Base-by-base conservation (phyloP, 2,888 invertebrate genomes). In the Lomographa bimaculata region DNA sequence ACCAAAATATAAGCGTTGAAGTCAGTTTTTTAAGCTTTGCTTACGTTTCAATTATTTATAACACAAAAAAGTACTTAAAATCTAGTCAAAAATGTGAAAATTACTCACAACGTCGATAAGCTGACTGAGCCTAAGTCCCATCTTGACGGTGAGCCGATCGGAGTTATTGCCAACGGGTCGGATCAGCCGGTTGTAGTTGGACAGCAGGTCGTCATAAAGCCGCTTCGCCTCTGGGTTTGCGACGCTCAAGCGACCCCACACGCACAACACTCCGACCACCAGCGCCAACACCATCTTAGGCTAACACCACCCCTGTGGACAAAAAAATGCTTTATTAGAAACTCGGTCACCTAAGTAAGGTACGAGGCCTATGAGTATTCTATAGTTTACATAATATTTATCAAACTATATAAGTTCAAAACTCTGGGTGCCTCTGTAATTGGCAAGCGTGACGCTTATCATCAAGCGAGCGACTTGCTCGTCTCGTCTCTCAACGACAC, bases 81-180 rank as follows among this genome's bases (percentile, higher is more conserved):
- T 2, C 14, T 14, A 14, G 4, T 2, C 4, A 14, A 41, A 35
- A 41, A 34, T 18, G 6, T 23, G 21, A 26, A 19, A 35, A 18
- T 32, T 89, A 95, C 95, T 95, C 79, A 96, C 96, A 91, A 97
- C 96, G 90, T 97, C 96, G 81, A 97, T 97, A 77, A 97, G 93
- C 89, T 97, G 96, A 75, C 96, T 96, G 61, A 96, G 92, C 79
- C 93, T 91, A 62, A 98, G 93, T 56, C 97, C 97, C 94, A 98
- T 95, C 91, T 96, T 96, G 85, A 98, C 97, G 70, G 96, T 96
- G 79, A 98, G 94, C 63, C 96, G 94, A 89, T 97, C 97, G 58
- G 96, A 96, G 90, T 96, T 97, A 90, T 97, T 97, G 70, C 96
- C 96, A 62, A 97, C 97, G 54, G 98, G 98, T 75, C 98, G 92